These are phyloP conservation scores for Cydia amplana DNA, from an alignment of 1,140 invertebrate genomes.

Conservation along the genomic window DNA sequence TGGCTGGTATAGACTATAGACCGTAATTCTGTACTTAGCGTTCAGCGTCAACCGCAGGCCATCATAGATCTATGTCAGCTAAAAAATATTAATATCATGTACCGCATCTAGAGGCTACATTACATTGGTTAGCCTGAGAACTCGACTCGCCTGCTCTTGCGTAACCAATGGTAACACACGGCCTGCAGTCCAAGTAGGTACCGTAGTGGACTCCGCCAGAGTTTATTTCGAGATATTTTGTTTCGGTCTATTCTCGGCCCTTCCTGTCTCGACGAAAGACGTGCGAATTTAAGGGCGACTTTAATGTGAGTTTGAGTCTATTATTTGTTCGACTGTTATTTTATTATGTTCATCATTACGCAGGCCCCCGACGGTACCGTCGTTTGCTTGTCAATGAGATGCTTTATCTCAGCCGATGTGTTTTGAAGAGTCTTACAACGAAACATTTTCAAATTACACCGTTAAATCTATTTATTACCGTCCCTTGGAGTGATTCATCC, in stretches of 20 bases:
- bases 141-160: not conserved
- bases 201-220: slow-evolving; percentile 51
- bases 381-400: slow-evolving; percentile 26
- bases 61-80: too few species aligned
- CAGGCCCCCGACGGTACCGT: not conserved
- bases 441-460: not conserved
- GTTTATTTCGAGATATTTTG: slow-evolving; percentile 75
- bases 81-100: too few species aligned
- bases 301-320: slow-evolving; percentile 36
- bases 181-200: slow-evolving; percentile 38
- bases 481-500: not conserved
- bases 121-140: not conserved
- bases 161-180: not conserved
- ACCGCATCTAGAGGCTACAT: not conserved
- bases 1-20: too few species aligned
- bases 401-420: slow-evolving; percentile 8
- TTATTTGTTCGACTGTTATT: slow-evolving; percentile 36
- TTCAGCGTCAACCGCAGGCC: not conserved
- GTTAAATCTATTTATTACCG: not conserved
- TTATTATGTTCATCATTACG: slow-evolving; percentile 23
- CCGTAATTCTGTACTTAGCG: too few species aligned
- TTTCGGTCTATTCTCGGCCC: slow-evolving; percentile 72
- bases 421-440: slow-evolving; percentile 5
- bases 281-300: slow-evolving; percentile 73
- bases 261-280: slow-evolving; percentile 66